Evolutionary conservation across 1,140 invertebrate species (phyloP).

Genomic region (Batillaria attramentaria): DNA sequence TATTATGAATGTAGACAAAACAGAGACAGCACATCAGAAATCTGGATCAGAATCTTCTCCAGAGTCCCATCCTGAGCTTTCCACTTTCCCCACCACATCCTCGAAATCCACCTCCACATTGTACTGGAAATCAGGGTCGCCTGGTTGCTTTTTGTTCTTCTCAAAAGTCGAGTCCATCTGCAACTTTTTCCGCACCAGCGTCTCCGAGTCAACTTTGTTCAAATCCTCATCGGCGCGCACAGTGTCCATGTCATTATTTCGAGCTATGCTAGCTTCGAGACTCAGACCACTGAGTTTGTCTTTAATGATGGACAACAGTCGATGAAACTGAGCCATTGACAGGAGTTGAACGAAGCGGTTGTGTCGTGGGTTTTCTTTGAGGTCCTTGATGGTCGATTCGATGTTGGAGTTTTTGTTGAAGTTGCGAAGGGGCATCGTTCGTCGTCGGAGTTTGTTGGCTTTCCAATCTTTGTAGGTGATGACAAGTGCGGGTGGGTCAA

Average conservation of each 20-base stretch:
- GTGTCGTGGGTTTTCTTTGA: conserved; percentile 59
- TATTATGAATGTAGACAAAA: background rate
- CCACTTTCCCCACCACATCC: conserved; percentile 52
- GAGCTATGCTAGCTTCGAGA: conserved; percentile 68
- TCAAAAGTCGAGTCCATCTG: conserved; percentile 73
- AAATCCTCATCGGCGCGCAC: conserved; percentile 73
- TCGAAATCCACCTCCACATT: conserved; percentile 72
- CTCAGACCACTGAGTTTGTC: conserved; percentile 64
- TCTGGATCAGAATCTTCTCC: conserved; percentile 57
- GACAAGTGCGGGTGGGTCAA: conserved; percentile 69
- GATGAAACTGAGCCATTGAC: conserved; percentile 58
- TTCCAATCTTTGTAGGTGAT: conserved; percentile 61
- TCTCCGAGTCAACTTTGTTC: conserved; percentile 72
- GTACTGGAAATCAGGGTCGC: conserved; percentile 73
- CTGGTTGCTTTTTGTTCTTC: conserved; percentile 70
- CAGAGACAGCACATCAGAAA: conserved; percentile 44
- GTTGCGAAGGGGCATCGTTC: conserved; percentile 70
- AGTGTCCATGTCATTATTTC: conserved; percentile 57
- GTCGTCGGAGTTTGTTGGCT: conserved; percentile 58
- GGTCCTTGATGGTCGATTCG: conserved; percentile 54
- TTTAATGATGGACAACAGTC: conserved; percentile 64
- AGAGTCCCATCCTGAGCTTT: conserved; percentile 65
- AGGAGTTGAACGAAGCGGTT: conserved; percentile 59
- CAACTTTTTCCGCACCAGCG: conserved; percentile 71
- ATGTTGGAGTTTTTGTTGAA: conserved; percentile 65